Evolutionary conservation across 2,113 vertebrate genomes (phyloP), one percentile per base, ranked within the genome.

Genomic region (Holacanthus passer): DNA sequence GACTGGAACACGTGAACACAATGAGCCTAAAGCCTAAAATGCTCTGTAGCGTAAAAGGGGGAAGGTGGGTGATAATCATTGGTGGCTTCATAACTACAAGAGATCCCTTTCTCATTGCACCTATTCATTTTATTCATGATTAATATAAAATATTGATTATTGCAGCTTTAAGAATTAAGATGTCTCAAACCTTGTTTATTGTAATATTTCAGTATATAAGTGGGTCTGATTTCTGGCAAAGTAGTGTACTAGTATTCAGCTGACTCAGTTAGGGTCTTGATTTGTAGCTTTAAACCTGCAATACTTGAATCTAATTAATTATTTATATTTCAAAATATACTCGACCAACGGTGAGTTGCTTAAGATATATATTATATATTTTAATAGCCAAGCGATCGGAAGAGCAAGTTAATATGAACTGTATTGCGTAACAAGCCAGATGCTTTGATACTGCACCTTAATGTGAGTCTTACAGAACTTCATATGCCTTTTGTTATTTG

Each of bases 221-320:
- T 48, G 62, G 17, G 71, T 79, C 39, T 77, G 19, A 79, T 73
- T 85, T 63, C 63, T 79, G 72, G 37, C 45, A 20, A 65, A 67
- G 27, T 78, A 85, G 70, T 82, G 74, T 82, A 85, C 64, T 76
- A 85, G 60, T 71, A 60, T 66, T 81, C 50, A 56, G 45, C 75
- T 19, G 48, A 75, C 70, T 84, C 48, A 80, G 55, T 47, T 41
- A 20, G 76, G 82, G 75, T 79, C 73, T 32, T 62, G 69, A 84
- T 88, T 92, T 73, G 80, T 90, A 87, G 88, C 90, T 94, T 94
- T 86, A 83, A 92, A 93, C 92, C 94, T 95, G 94, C 91, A 85
- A 93, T 93, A 96, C 94, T 95, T 96, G 94, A 95, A 95, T 90
- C 74, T 64, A 85, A 92, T 67, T 27, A 45, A 77, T 89, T 74